Percentiles rank a stretch among this genome's conserved stretches.
Evolutionary conservation across 2,113 vertebrate genomes (phyloP).

Genomic region (Grallaria varia): DNA sequence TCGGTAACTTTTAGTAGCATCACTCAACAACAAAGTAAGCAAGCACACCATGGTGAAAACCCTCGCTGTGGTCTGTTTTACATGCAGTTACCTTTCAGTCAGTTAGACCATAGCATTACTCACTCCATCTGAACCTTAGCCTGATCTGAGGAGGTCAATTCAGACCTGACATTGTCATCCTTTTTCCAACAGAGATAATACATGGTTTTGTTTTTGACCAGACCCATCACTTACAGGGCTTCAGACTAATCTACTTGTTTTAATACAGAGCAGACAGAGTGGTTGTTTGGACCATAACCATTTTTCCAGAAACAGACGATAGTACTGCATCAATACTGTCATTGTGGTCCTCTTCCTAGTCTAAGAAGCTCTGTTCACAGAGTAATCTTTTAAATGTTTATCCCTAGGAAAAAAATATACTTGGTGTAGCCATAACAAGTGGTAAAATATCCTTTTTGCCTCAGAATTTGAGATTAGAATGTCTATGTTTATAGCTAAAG

Average conservation of each 20-base stretch:
- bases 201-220: slow-evolving; percentile 13
- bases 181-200: slow-evolving; percentile 2
- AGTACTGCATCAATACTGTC: neutral
- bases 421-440: neutral
- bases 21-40: neutral
- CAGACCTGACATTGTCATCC: neutral
- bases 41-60: neutral
- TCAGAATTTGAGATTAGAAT: slow-evolving; percentile 26
- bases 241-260: slow-evolving; percentile 10
- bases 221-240: neutral
- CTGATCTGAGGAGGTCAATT: neutral
- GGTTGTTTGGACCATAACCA: neutral
- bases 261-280: neutral
- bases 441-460: neutral
- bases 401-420: neutral
- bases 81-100: neutral
- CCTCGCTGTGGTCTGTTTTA: neutral
- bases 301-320: neutral
- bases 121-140: neutral
- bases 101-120: neutral
- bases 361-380: neutral
- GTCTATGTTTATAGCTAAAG: neutral
- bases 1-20: neutral
- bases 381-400: slow-evolving; percentile 18
- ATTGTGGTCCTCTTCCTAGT: neutral